Evolutionary conservation across 2,888 invertebrate species (phyloP), one percentile per base, ranked within the genome.

Genomic region (Adineta ricciae): DNA sequence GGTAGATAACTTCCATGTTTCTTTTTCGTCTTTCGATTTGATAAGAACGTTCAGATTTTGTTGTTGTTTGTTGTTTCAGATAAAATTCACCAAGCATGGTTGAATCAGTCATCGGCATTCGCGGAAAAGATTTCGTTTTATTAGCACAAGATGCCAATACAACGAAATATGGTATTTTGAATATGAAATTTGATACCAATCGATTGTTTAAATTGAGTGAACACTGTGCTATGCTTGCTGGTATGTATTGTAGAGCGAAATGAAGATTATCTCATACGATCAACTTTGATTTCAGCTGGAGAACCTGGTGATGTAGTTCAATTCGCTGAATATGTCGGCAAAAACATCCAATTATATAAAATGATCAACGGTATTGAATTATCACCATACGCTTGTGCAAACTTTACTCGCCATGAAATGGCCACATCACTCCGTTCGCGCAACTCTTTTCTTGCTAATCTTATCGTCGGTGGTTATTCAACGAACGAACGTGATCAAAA

Each of bases 271-370:
- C n/a, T n/a, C n/a, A n/a, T n/a, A n/a, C n/a, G n/a, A n/a, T n/a
- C n/a, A n/a, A 64, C 50, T 50, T 50, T 50, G 14, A 50, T 50
- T 50, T 50, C 95, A 52, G 94, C 96, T 49, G 99, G 99, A 5
- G 97, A 98, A 90, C 93, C 95, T n/a, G 99, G 99, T 1, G 99
- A 99, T 90, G 95, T 96, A 0, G 94, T 94, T 82, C 97, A 99
- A 90, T 99, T 99, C 96, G 95, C 97, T 1, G 98, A 99, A 90
- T 99, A 96, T 89, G 97, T 98, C 88, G 94, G 95, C 4, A 98
- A 98, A 91, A 99, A 99, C 90, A 94, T 99, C 88, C 96, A 97
- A 88, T 92, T 99, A 64, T 99, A 99, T 90, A 97, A 97, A 92
- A 97, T 99, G 95, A 93, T 97, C 32, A 85, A 85, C 50, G 85